phyloP scores from a whole-genome alignment of 2,888 invertebrate species.

The Stomorhina lunata region DNA sequence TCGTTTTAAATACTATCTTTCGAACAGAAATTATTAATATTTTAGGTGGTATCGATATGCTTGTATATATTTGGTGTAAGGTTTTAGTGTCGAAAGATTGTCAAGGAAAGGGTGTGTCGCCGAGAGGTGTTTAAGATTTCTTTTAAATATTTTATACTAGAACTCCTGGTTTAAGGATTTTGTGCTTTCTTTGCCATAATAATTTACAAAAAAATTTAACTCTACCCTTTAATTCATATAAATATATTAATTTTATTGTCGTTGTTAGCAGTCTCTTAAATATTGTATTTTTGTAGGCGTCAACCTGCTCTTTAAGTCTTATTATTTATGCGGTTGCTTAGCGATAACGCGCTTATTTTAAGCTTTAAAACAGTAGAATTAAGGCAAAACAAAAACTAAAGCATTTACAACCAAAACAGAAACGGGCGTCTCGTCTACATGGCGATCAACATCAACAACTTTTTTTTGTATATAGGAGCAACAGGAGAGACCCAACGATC shows the following conservation, averaged over 20 bases:
- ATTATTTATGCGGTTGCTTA: slow-evolving; percentile 79
- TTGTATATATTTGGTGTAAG: neutral
- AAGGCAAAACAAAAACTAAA: neutral
- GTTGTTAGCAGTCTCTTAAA: slow-evolving; percentile 51
- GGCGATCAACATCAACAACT: slow-evolving; percentile 66
- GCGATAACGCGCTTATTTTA: slow-evolving; percentile 75
- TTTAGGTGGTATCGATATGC: slow-evolving; percentile 7
- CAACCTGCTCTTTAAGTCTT: slow-evolving; percentile 80
- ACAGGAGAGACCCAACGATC: slow-evolving; percentile 28
- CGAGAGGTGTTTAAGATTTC: neutral
- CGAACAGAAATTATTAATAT: slow-evolving; percentile 29
- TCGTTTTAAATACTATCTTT: slow-evolving; percentile 51
- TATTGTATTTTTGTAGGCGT: slow-evolving; percentile 76
- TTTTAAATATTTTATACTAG: neutral
- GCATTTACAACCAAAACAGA: neutral
- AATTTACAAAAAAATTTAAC: neutral
- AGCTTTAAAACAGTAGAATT: slow-evolving; percentile 60
- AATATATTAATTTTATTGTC: slow-evolving; percentile 6
- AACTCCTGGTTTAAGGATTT: neutral
- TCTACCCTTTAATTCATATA: neutral
- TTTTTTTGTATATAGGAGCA: slow-evolving; percentile 47
- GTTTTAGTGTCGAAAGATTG: neutral
- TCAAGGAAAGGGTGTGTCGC: neutral
- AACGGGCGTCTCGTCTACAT: slow-evolving; percentile 61
- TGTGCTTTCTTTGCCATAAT: neutral